These are phyloP conservation scores for Uromys caudimaculatus DNA, from an alignment of 2,797 vertebrate genomes.

Conservation along the genomic window DNA sequence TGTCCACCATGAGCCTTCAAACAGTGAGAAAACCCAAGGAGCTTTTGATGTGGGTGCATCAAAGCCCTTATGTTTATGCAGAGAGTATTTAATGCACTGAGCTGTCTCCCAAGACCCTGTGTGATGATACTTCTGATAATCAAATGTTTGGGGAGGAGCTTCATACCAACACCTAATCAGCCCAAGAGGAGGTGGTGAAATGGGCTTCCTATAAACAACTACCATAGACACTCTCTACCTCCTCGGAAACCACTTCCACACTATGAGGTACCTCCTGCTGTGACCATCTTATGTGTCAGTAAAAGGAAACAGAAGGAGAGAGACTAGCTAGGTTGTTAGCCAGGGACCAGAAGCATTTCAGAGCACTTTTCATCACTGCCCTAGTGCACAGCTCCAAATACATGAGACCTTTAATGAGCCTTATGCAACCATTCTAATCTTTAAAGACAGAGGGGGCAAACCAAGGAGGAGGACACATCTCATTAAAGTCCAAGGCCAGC, in stretches of 20 bases:
- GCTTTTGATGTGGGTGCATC: not conserved
- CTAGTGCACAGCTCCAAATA: not conserved
- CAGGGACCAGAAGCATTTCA: not conserved
- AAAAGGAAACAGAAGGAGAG: not conserved
- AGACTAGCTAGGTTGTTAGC: not conserved
- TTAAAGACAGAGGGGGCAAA: not conserved
- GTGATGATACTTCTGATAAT: not conserved
- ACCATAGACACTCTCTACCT: not conserved
- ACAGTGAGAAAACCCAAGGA: not conserved
- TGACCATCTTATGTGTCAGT: not conserved
- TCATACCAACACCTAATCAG: not conserved
- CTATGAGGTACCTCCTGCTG: not conserved
- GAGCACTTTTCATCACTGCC: not conserved
- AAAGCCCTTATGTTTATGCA: not conserved
- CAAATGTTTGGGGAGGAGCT: not conserved
- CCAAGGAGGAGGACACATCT: not conserved
- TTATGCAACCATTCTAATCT: not conserved
- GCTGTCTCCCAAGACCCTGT: not conserved
- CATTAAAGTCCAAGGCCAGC: slow-evolving; percentile 19
- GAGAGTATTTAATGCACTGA: not conserved
- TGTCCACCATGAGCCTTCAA: not conserved
- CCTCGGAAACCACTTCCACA: not conserved
- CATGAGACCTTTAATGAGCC: not conserved
- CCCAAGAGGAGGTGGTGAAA: not conserved
- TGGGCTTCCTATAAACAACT: not conserved